Evolutionary conservation across 2,113 vertebrate genomes (phyloP), one percentile per base, ranked within the genome.

Genomic region (Arvicanthis niloticus): DNA sequence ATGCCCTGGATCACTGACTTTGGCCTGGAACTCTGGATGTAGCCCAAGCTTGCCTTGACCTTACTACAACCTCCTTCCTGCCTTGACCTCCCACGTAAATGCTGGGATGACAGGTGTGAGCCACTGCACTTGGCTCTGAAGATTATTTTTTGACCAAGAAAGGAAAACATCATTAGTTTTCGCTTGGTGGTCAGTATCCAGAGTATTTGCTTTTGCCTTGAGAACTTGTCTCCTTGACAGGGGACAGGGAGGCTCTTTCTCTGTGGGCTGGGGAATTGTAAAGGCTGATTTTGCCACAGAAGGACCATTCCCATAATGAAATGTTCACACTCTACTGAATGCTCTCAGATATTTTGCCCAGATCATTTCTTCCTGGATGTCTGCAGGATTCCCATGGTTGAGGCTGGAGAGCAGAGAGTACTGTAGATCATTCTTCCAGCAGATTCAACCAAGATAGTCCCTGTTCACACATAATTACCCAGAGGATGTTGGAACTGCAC

Each of bases 401-500:
- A 86, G 53, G 78, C 3, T 2, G 2, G 56, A 97, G 86, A 53
- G 1, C 60, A 13, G 94, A 92, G 3, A 93, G 2, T 12, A 29
- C n/a, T 60, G 53, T 29, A 96, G 84, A 53, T 93, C 9, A 4
- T 94, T 89, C 22, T 45, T 91, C 86, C 34, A 89, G 95, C 78
- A 88, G 58, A 91, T 82, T 70, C 56, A 89, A 93, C 96, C 96
- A 73, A 94, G 97, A 93, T 31, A n/a, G 24, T 90, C 95, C n/a
- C 62, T 97, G 97, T 93, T 24, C 1, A 97, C 94, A 95, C 11
- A 77, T 42, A 94, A 82, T 76, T 62, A 85, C 40, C 86, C 29
- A 91, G 91, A 91, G 40, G 65, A 58, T 68, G 48, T 92, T 53
- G 31, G 89, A 95, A 77, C 19, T 5, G 0, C 77, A 58, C 40